Evolutionary conservation across 2,797 vertebrate species (phyloP).

Genomic region (Tapirus indicus): DNA sequence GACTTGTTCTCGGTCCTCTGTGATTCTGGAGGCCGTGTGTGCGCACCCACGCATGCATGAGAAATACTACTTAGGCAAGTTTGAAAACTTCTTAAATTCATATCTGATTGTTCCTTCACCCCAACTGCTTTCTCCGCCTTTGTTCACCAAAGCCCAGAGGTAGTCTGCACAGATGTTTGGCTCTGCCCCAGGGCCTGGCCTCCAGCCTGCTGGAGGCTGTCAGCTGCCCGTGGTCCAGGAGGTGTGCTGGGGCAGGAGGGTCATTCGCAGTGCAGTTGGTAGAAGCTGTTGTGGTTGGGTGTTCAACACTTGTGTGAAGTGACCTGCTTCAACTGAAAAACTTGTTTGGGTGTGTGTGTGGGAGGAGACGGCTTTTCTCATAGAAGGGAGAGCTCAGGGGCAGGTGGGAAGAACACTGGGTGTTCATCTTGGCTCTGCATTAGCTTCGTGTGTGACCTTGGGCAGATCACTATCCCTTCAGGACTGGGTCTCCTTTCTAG

Average conservation of each 20-base stretch:
- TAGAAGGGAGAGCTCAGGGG: conserved; percentile 63
- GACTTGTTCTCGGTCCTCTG: background rate
- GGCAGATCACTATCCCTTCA: conserved; percentile 79
- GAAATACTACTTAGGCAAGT: background rate
- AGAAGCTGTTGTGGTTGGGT: conserved; percentile 9
- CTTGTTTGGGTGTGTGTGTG: conserved; percentile 68
- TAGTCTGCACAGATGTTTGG: conserved; percentile 76
- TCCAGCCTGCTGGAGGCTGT: conserved; percentile 32
- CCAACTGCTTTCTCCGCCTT: background rate
- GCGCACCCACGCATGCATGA: background rate
- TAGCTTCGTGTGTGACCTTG: conserved; percentile 93
- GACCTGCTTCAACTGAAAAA: conserved; percentile 81
- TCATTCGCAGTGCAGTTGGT: conserved; percentile 31
- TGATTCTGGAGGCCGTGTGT: background rate
- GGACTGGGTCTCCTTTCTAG: conserved; percentile 74
- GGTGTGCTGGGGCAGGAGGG: conserved; percentile 1
- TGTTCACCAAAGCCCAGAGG: background rate
- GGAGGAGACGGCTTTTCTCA: background rate
- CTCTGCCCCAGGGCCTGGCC: conserved; percentile 53
- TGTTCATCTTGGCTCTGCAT: conserved; percentile 77
- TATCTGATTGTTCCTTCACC: background rate
- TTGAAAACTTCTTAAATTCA: conserved; percentile 62
- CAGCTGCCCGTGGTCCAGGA: conserved; percentile 23
- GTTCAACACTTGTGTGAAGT: conserved; percentile 73
- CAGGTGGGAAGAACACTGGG: background rate